A percentile compares a stretch with the other conserved stretches of the same genome.
phyloP scores from a whole-genome alignment of 2,888 invertebrate species.

The Lissonota sp. region DNA sequence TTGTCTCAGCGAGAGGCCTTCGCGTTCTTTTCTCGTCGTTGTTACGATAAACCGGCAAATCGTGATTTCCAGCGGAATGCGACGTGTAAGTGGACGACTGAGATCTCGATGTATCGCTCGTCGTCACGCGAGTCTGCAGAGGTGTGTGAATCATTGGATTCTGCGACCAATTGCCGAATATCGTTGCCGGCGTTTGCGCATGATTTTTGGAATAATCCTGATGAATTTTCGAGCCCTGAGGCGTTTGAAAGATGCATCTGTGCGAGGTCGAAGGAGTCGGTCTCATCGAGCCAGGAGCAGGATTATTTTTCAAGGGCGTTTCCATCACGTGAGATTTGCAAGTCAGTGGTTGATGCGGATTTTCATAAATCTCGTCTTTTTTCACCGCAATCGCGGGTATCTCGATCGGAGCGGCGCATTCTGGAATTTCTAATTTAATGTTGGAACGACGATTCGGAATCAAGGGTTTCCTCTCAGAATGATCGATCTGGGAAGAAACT shows the following conservation, averaged over 20 bases:
- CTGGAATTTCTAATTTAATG: conserved; percentile 16
- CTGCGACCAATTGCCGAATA: conserved; percentile 74
- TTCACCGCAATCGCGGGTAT: background rate
- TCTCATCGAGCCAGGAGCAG: conserved; percentile 60
- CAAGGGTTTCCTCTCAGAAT: background rate
- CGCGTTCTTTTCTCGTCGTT: conserved; percentile 61
- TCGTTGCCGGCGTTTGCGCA: conserved; percentile 75
- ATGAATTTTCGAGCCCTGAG: conserved; percentile 70
- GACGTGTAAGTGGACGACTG: conserved; percentile 59
- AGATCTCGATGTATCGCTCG: conserved; percentile 67
- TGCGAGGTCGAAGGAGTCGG: conserved; percentile 77
- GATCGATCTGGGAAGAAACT: background rate
- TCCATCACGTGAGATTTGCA: conserved; percentile 56
- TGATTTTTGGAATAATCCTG: conserved; percentile 67
- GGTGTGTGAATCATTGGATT: conserved; percentile 73
- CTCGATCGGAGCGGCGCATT: background rate
- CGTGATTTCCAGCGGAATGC: conserved; percentile 65
- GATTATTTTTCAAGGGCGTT: conserved; percentile 78
- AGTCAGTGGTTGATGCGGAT: background rate
- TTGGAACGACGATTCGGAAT: conserved; percentile 32
- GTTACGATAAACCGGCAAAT: conserved; percentile 69
- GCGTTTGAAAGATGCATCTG: conserved; percentile 78
- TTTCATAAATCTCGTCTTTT: background rate
- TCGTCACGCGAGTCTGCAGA: conserved; percentile 64
- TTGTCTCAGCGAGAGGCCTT: conserved; percentile 76